These are phyloP conservation scores for Aleiodes alternator DNA, from an alignment of 2,888 invertebrate species.

Conservation along the genomic window DNA sequence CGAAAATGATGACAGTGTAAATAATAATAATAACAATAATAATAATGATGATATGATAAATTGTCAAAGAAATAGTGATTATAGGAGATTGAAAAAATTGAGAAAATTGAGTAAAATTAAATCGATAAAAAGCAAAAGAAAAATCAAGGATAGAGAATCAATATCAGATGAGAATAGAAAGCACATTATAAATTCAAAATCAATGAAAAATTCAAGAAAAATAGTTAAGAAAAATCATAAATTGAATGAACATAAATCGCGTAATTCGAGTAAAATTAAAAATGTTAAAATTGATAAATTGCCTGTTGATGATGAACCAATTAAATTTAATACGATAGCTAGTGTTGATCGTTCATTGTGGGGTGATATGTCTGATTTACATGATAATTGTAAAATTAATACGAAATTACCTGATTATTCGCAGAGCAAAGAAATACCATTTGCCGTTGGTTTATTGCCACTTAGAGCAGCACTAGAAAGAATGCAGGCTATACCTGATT, in stretches of 20 bases:
- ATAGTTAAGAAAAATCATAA: slow-evolving; percentile 50
- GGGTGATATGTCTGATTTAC: slow-evolving; percentile 72
- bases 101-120: slow-evolving; percentile 48
- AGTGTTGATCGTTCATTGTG: slow-evolving; percentile 71
- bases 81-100: slow-evolving; percentile 47
- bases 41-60: slow-evolving; percentile 21
- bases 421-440: slow-evolving; percentile 73
- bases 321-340: slow-evolving; percentile 62
- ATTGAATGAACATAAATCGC: too few relatives aligned
- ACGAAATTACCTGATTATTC: slow-evolving; percentile 61
- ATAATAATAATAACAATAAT: slow-evolving; percentile 51
- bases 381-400: slow-evolving; percentile 60
- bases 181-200: slow-evolving; percentile 54
- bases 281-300: slow-evolving; percentile 55
- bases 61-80: slow-evolving; percentile 41
- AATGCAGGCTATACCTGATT: slow-evolving; percentile 74
- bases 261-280: slow-evolving; percentile 41
- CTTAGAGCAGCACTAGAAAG: slow-evolving; percentile 73
- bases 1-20: slow-evolving; percentile 64
- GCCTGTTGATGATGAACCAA: slow-evolving; percentile 49
- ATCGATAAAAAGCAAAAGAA: slow-evolving; percentile 54
- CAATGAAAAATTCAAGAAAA: slow-evolving; percentile 61
- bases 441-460: slow-evolving; percentile 74
- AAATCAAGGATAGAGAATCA: slow-evolving; percentile 60
- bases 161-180: slow-evolving; percentile 62